Conservation (phyloP, 2,113 vertebrate species). For the Collichthys lucidus region DNA sequence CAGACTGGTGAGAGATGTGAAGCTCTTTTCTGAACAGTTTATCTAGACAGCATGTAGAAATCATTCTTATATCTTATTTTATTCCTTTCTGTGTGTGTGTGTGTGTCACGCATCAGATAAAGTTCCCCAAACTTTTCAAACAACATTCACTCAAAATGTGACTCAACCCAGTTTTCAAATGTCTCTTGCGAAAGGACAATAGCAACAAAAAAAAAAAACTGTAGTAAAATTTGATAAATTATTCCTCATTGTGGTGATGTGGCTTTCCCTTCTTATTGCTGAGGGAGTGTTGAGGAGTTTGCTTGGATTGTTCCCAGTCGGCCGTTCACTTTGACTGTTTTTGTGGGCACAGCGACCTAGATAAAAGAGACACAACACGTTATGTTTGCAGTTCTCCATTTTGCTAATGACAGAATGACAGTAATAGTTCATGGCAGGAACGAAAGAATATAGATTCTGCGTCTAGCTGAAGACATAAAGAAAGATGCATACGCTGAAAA, state of each 20-base stretch:
- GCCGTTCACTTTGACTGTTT: constrained; percentile 84
- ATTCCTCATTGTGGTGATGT: constrained; percentile 36
- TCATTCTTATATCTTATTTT: neutral
- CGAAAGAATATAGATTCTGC: constrained; percentile 22
- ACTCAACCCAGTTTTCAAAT: constrained; percentile 26
- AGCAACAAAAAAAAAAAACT: constrained; percentile 20
- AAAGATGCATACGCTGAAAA: neutral
- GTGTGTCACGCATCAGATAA: constrained; percentile 7
- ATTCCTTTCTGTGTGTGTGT: neutral
- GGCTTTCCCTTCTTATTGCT: constrained; percentile 40
- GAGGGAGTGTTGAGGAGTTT: constrained; percentile 49
- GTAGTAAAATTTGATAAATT: neutral
- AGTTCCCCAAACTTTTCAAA: constrained; percentile 14
- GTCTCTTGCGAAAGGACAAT: constrained; percentile 34
- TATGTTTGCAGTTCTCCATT: constrained; percentile 37
- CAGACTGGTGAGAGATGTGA: neutral
- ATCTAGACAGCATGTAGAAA: neutral
- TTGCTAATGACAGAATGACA: constrained; percentile 2
- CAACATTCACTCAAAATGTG: constrained; percentile 13
- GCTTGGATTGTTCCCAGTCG: constrained; percentile 80
- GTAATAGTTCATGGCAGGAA: constrained; percentile 14
- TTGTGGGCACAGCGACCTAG: constrained; percentile 80
- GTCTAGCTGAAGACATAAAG: neutral
- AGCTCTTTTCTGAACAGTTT: neutral
- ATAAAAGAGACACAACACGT: constrained; percentile 50